These are phyloP conservation scores for Thermophis baileyi DNA, from an alignment of 2,113 vertebrate species.

Conservation along the genomic window DNA sequence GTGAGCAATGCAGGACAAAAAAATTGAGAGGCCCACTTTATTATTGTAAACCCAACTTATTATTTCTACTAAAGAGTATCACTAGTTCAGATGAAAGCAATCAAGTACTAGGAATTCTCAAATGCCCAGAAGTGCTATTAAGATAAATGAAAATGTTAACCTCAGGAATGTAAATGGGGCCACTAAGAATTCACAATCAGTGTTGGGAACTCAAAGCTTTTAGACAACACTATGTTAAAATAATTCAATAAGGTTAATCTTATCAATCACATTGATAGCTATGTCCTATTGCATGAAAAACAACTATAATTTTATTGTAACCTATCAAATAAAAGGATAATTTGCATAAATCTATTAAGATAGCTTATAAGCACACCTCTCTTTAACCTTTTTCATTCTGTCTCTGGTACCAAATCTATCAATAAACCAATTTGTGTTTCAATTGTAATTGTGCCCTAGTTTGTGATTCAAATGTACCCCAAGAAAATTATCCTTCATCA, in stretches of 20 bases:
- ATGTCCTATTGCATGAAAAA: not conserved
- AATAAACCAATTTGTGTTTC: not conserved
- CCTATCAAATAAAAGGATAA: not conserved
- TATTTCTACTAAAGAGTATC: not conserved
- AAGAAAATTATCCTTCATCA: not conserved
- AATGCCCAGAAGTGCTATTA: not conserved
- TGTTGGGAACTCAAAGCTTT: not conserved
- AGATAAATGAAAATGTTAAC: not conserved
- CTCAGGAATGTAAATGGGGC: not conserved
- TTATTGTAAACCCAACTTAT: not conserved
- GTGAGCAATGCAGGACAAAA: not conserved
- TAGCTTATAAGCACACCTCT: not conserved
- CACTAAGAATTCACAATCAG: not conserved
- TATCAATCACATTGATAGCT: not conserved
- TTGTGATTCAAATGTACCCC: not conserved
- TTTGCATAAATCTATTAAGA: not conserved
- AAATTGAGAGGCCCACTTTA: not conserved
- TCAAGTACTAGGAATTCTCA: not conserved
- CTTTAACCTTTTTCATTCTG: not conserved
- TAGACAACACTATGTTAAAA: not conserved
- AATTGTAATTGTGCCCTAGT: not conserved
- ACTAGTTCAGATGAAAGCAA: not conserved
- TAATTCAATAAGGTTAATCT: not conserved
- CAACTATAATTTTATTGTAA: not conserved
- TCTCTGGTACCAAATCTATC: not conserved